phyloP scores from a whole-genome alignment of 2,113 vertebrate genomes.

The Calonectris borealis region DNA sequence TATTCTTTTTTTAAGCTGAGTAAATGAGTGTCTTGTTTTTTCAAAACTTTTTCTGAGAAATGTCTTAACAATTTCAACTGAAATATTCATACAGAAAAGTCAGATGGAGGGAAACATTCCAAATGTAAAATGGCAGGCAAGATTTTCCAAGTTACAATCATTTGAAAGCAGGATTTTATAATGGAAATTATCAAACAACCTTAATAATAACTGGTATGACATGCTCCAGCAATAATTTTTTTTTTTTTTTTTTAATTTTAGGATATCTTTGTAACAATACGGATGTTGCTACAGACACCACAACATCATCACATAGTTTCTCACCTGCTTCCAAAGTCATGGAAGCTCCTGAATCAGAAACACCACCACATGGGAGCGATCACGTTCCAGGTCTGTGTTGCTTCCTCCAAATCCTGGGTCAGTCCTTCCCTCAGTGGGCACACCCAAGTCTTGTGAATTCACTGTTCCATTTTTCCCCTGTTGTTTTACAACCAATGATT shows the following conservation, averaged over 20 bases:
- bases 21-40: neutral
- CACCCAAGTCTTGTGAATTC: neutral
- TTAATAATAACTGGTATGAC: neutral
- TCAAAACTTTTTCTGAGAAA: neutral
- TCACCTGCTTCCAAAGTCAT: rapidly evolving
- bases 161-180: neutral
- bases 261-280: neutral
- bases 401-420: neutral
- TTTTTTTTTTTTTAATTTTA: neutral
- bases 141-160: neutral
- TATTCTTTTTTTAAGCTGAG: neutral
- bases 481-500: neutral
- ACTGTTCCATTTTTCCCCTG: neutral
- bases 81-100: neutral
- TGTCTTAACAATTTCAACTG: neutral
- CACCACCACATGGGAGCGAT: rapidly evolving
- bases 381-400: neutral
- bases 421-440: neutral
- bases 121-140: neutral
- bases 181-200: neutral
- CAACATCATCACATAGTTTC: rapidly evolving
- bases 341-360: rapidly evolving
- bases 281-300: rapidly evolving
- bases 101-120: neutral
- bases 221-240: neutral